Evolutionary conservation across 2,888 invertebrate species (phyloP), one percentile per base, ranked within the genome.

Genomic region (Tridacna crocea): DNA sequence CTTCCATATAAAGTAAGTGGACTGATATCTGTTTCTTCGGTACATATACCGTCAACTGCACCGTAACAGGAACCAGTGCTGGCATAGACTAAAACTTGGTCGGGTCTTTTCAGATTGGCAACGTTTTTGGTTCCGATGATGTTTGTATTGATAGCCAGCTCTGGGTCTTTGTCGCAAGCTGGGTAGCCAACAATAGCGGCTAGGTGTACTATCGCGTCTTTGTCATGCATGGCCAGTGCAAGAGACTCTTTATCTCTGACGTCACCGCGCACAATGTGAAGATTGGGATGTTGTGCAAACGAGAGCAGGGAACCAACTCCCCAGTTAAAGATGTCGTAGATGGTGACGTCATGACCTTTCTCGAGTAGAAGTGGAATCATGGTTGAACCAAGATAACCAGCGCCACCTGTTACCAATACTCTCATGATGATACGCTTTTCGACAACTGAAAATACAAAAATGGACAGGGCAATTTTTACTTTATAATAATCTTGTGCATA

Each of bases 121-220:
- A 94, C 75, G 63, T 88, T 92, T 51, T 83, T 77, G 15, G 94
- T 94, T 12, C 94, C 94, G 8, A 85, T 84, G 46, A 93, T 92
- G 79, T 94, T 94, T 15, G 93, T 90, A 11, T 87, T 83, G 48
- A 84, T 85, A 0, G 94, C 94, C 58, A 90, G 75, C 15, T 90
- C 90, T 0, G 92, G 93, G 72, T 94, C 91, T 73, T 91, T 91
- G 79, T 94, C 94, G 79, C 94, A 94, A 4, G 94, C 94, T 8
- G 94, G 94, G 80, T 94, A 94, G 13, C 94, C 94, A 11, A 94
- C 94, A 60, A 94, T 91, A 48, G 94, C 94, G 0, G 94, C 94
- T 79, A 94, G 82, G 82, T 94, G 94, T 63, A 94, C 90, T 24
- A 94, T 90, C 15, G 88, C 91, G n/a, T 89, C 89, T 72, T 91